Evolutionary conservation across 2,797 vertebrate genomes (phyloP).

Genomic region (Silurus aristotelis): DNA sequence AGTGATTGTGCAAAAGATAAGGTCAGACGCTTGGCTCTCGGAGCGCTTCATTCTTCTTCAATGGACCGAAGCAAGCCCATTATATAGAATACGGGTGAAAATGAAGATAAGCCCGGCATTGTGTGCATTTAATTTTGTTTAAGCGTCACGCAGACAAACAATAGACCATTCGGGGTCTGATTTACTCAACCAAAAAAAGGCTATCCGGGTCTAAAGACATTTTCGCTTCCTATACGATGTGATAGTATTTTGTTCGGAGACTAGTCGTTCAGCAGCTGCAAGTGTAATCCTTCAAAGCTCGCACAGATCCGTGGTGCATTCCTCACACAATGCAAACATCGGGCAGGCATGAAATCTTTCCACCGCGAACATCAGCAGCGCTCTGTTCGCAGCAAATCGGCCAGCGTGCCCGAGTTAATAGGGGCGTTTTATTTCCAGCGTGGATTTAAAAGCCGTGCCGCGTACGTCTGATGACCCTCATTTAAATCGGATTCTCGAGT

Average conservation of each 20-base stretch:
- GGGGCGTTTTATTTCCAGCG: conserved; percentile 14
- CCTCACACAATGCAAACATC: conserved; percentile 41
- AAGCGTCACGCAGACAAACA: neutral
- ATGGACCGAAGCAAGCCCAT: neutral
- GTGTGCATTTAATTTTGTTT: neutral
- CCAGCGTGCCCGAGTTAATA: conserved; percentile 26
- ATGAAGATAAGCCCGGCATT: conserved; percentile 10
- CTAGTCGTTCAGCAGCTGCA: conserved; percentile 12
- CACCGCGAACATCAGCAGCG: conserved; percentile 27
- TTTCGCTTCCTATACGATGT: neutral
- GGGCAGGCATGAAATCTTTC: conserved; percentile 44
- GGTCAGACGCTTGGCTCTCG: neutral
- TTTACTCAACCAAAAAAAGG: neutral
- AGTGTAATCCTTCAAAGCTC: conserved; percentile 39
- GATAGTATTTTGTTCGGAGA: neutral
- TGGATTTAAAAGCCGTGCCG: conserved; percentile 10
- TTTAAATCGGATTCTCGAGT: neutral
- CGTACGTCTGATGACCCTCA: conserved; percentile 18
- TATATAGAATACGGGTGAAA: conserved; percentile 1
- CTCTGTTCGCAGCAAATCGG: conserved; percentile 7
- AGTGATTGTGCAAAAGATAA: neutral
- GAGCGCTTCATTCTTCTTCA: conserved; percentile 1
- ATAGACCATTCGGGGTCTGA: neutral
- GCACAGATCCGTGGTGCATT: conserved; percentile 26
- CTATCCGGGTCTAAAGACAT: no score